Evolutionary conservation across 2,113 vertebrate species (phyloP).

Genomic region (Sturnira hondurensis): DNA sequence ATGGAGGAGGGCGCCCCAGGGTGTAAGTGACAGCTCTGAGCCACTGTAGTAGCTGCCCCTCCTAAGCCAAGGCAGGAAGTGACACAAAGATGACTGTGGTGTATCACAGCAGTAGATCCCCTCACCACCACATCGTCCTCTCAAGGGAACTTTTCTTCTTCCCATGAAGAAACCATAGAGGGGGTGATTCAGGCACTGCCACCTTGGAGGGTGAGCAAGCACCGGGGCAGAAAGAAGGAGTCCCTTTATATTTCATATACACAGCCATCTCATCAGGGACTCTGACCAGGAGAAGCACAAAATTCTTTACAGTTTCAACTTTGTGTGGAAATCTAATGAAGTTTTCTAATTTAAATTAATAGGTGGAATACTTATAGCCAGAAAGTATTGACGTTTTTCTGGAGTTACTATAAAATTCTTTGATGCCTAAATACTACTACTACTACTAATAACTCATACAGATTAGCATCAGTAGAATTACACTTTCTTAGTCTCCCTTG

Average conservation of each 20-base stretch:
- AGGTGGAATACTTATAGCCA: not conserved
- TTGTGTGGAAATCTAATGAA: not conserved
- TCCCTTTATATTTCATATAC: not conserved
- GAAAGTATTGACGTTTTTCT: not conserved
- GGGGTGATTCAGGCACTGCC: not conserved
- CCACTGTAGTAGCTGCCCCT: not conserved
- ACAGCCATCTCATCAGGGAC: not conserved
- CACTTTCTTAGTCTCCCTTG: too few species aligned
- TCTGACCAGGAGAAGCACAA: not conserved
- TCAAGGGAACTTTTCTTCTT: not conserved
- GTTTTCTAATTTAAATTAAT: not conserved
- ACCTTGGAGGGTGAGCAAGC: not conserved
- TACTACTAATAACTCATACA: not conserved
- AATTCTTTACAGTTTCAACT: too few species aligned
- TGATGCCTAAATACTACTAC: not conserved
- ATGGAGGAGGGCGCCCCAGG: not conserved
- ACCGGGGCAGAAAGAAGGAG: not conserved
- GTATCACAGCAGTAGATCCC: not conserved
- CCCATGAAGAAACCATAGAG: too few species aligned
- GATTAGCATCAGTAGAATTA: too few species aligned
- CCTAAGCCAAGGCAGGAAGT: not conserved
- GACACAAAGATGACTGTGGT: not conserved
- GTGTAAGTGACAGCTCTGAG: not conserved
- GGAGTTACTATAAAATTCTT: not conserved
- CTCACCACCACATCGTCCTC: not conserved